phyloP scores from a whole-genome alignment of 2,797 vertebrate genomes.

The Selene dorsalis region DNA sequence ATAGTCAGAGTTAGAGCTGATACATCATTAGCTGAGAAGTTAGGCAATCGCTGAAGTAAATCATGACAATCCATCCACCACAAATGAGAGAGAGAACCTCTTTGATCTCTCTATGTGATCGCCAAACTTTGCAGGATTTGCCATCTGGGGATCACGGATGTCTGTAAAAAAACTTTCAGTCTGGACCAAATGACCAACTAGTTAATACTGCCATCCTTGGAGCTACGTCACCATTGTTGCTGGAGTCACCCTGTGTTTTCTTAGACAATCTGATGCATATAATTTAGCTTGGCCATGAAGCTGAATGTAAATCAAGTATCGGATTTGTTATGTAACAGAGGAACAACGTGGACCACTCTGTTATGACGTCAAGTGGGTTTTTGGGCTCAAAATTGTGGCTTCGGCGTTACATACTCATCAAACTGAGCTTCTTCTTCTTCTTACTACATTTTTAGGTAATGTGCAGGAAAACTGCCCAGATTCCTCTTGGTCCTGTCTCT shows the following conservation, averaged over 20 bases:
- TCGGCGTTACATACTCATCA: background rate
- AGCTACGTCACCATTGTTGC: background rate
- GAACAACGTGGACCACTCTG: background rate
- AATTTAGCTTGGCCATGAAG: background rate
- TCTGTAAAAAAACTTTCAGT: background rate
- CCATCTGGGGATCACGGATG: background rate
- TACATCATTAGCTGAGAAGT: too few species aligned
- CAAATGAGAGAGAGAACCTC: background rate
- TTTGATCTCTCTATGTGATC: background rate
- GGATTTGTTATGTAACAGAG: slow-evolving; percentile 13
- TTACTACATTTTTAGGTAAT: slow-evolving; percentile 3
- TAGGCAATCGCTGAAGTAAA: background rate
- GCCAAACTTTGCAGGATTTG: background rate
- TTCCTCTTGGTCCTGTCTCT: slow-evolving; percentile 17
- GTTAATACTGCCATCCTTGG: background rate
- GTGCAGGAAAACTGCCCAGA: slow-evolving; percentile 12
- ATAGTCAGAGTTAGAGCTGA: too few species aligned
- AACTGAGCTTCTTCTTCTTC: background rate
- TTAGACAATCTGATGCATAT: background rate
- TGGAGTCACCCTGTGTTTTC: background rate
- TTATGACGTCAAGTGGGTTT: background rate
- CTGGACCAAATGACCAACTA: background rate
- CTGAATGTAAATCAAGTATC: background rate
- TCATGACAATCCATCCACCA: background rate
- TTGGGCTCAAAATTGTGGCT: background rate